These are phyloP conservation scores for Sialis fuliginosa DNA, from an alignment of 2,888 invertebrate genomes.

Conservation along the genomic window DNA sequence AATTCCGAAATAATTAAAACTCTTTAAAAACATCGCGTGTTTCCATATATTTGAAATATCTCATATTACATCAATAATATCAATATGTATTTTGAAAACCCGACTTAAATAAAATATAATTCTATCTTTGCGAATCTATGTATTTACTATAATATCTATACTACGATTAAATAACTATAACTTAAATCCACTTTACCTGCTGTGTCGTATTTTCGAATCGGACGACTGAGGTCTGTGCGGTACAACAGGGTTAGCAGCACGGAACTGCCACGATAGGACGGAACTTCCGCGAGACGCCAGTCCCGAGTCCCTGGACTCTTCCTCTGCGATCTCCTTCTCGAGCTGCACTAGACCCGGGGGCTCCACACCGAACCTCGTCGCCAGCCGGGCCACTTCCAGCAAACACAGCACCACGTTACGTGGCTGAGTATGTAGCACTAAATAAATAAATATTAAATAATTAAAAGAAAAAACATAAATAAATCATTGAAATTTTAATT, in stretches of 20 bases:
- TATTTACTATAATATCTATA: too few relatives aligned
- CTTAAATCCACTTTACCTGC: constrained; percentile 25
- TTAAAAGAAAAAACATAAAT: not conserved
- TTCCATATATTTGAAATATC: too few relatives aligned
- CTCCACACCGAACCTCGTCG: constrained; percentile 59
- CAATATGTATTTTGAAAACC: too few relatives aligned
- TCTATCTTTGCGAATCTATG: too few relatives aligned
- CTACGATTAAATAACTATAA: too few relatives aligned
- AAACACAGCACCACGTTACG: constrained; percentile 71
- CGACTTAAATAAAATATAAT: too few relatives aligned
- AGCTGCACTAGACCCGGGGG: constrained; percentile 67
- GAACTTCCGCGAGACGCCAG: constrained; percentile 29
- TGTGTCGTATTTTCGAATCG: constrained; percentile 30
- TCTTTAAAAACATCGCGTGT: too few relatives aligned
- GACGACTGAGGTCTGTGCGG: constrained; percentile 8
- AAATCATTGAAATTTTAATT: constrained; percentile 13
- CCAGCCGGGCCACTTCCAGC: constrained; percentile 68
- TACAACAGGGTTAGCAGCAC: constrained; percentile 23
- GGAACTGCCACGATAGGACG: constrained; percentile 51
- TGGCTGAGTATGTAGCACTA: constrained; percentile 68
- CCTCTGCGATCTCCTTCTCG: constrained; percentile 72
- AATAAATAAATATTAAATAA: constrained; percentile 1
- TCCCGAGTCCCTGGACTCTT: constrained; percentile 50
- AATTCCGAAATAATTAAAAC: too few relatives aligned
- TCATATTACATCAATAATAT: too few relatives aligned